These are phyloP conservation scores for Lissonota sp. DNA, from an alignment of 2,888 invertebrate species.

Conservation along the genomic window DNA sequence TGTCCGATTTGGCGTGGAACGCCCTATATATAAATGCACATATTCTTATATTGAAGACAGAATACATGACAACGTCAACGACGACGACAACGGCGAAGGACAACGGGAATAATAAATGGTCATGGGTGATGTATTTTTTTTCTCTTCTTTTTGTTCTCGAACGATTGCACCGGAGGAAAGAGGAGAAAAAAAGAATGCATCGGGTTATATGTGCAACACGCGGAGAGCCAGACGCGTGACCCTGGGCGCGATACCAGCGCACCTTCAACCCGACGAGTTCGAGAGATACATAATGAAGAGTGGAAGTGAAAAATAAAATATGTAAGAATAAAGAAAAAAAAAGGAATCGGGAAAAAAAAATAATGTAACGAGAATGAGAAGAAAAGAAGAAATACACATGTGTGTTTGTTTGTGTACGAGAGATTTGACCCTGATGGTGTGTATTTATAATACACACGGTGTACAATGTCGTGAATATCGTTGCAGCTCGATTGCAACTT, in stretches of 20 bases:
- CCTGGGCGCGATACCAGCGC: slow-evolving; percentile 59
- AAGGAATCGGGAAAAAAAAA: slow-evolving; percentile 13
- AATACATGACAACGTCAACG: slow-evolving; percentile 24
- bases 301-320: slow-evolving; percentile 9
- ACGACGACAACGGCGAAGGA: slow-evolving; percentile 56
- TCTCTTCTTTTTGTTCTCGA: slow-evolving; percentile 9
- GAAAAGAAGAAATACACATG: slow-evolving; percentile 45
- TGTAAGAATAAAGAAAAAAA: slow-evolving; percentile 20
- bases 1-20: too few relatives aligned
- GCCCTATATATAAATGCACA: not conserved
- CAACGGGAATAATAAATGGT: slow-evolving; percentile 65
- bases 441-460: not conserved
- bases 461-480: slow-evolving; percentile 23
- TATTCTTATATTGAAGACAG: not conserved
- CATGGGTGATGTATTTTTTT: slow-evolving; percentile 63
- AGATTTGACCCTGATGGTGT: slow-evolving; percentile 60
- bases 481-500: slow-evolving; percentile 60
- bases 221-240: slow-evolving; percentile 50
- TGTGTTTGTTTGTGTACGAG: too few relatives aligned
- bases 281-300: slow-evolving; percentile 33
- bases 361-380: slow-evolving; percentile 31
- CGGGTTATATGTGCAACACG: slow-evolving; percentile 30
- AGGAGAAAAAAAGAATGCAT: slow-evolving; percentile 58
- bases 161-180: slow-evolving; percentile 33
- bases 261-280: slow-evolving; percentile 64